phyloP scores from a whole-genome alignment of 1,140 invertebrate species.

The Diuraphis noxia region DNA sequence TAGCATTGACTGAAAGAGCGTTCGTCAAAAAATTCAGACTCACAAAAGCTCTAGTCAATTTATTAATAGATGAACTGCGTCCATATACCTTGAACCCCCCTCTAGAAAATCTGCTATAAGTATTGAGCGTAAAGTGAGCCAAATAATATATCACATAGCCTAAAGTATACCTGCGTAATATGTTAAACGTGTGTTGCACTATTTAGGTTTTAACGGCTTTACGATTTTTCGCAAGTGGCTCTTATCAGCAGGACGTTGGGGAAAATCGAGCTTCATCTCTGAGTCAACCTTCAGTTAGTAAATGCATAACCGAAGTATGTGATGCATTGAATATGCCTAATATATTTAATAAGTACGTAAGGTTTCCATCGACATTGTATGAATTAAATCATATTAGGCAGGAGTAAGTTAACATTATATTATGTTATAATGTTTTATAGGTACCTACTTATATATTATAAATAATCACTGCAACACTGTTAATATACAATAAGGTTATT shows the following conservation, averaged over 20 bases:
- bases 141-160: neutral
- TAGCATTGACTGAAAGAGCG: too few species aligned
- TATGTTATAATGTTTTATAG: too few species aligned
- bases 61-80: neutral
- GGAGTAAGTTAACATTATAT: too few species aligned
- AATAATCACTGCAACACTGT: too few species aligned
- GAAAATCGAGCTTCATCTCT: neutral
- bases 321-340: conserved; percentile 7
- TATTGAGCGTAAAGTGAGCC: neutral
- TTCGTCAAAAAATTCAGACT: too few species aligned
- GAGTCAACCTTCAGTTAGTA: neutral
- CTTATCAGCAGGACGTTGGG: neutral
- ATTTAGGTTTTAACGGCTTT: conserved; percentile 16
- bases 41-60: neutral
- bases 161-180: neutral
- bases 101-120: neutral
- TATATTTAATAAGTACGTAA: neutral
- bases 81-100: neutral
- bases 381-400: neutral
- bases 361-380: neutral
- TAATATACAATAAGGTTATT: too few species aligned
- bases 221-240: conserved; percentile 16
- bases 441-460: too few species aligned
- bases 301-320: neutral
- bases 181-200: neutral